Base-by-base conservation (phyloP, 2,888 invertebrate species). In the Laothoe populi region DNA sequence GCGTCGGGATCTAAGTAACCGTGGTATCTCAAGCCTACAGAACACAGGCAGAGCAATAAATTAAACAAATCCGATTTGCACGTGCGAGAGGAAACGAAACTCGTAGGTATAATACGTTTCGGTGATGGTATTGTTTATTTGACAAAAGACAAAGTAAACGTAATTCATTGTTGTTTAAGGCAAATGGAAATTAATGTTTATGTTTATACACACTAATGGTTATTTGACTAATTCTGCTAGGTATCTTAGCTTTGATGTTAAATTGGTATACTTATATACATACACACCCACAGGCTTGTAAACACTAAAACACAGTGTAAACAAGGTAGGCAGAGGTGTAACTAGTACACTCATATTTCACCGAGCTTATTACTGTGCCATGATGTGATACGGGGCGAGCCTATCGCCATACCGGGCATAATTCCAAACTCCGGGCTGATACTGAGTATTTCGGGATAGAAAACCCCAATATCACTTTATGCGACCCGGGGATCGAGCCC, bases 41-140 rank as follows among this genome's bases (percentile, higher is more conserved):
- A 19, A 79, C 82, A 75, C 71, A 82, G 82, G 84, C 83, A 82
- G 77, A 81, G 86, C 85, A 86, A 91, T 92, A 92, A 92, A 92
- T 92, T 92, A 90, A 82, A 89, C 88, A 89, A 91, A 92, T 90
- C 91, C 86, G 89, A 92, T 92, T 90, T 89, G 84, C 88, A 88
- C 90, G 88, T 88, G 84, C 84, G 77, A 76, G 80, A 74, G 80
- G 81, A 71, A 75, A 77, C 73, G 71, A 70, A 79, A 82, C 79
- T 82, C 82, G 78, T 73, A n/a, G n/a, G n/a, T n/a, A 78, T 81
- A 78, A 79, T 72, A 72, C 71, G 74, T 80, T 82, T 81, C 73
- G 73, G 79, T 78, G 82, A 85, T 83, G 79, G 76, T 73, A 69
- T 78, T 86, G 82, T 86, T 85, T 86, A 85, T 79, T 81, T 77